Percentiles rank a stretch among this genome's conserved stretches.
Evolutionary conservation across 2,888 invertebrate species (phyloP).

Genomic region (Eilema griseolum): DNA sequence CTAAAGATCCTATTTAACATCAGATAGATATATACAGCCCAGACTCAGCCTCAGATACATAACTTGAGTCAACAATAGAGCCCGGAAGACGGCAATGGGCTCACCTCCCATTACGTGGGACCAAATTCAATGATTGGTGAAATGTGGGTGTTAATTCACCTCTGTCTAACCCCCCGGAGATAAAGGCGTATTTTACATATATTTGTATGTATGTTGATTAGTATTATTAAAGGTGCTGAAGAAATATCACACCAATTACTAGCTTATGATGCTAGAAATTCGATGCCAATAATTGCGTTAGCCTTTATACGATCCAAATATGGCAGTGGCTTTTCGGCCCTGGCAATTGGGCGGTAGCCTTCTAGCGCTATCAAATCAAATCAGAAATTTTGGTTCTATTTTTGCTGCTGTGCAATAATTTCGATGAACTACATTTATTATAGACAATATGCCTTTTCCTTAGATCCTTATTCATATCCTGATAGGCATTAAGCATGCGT

Average conservation of each 20-base stretch:
- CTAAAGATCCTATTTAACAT: too few species aligned
- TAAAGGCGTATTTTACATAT: too few species aligned
- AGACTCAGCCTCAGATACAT: too few species aligned
- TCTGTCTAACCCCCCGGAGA: too few species aligned
- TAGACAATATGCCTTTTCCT: neutral
- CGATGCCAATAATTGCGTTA: neutral
- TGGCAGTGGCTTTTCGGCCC: neutral
- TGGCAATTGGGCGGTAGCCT: neutral
- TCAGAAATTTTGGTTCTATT: neutral
- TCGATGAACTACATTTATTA: too few species aligned
- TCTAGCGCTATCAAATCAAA: neutral
- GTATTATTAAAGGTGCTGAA: neutral
- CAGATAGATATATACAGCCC: too few species aligned
- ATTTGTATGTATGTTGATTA: too few species aligned
- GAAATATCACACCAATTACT: slow-evolving; percentile 1
- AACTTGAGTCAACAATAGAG: too few species aligned
- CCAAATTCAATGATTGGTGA: too few species aligned
- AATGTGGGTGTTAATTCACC: too few species aligned
- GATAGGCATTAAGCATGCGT: neutral
- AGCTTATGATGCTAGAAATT: neutral
- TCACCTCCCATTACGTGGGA: too few species aligned
- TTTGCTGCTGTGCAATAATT: neutral
- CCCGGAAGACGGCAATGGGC: too few species aligned
- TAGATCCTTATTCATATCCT: slow-evolving; percentile 4
- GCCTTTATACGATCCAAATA: neutral